These are phyloP conservation scores for Formicarius rufipectus DNA, from an alignment of 2,113 vertebrate genomes.

Conservation along the genomic window DNA sequence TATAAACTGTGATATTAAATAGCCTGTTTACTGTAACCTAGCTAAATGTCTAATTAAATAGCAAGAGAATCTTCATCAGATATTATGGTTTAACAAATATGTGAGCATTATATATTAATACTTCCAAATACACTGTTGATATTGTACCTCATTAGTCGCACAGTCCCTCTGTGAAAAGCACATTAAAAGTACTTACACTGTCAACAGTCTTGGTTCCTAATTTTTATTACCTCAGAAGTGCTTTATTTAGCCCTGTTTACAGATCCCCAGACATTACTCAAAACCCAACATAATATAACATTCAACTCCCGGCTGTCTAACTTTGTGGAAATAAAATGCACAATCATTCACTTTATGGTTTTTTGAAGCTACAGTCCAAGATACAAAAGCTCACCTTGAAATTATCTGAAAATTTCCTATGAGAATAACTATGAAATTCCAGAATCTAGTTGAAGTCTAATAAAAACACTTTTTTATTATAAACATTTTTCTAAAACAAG, in stretches of 20 bases:
- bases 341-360: neutral
- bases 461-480: neutral
- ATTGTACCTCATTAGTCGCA: constrained; percentile 18
- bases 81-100: neutral
- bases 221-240: neutral
- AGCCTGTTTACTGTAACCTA: neutral
- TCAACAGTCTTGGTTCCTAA: neutral
- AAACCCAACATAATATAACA: neutral
- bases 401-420: neutral
- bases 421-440: neutral
- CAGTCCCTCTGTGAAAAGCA: neutral
- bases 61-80: neutral
- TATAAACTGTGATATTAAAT: neutral
- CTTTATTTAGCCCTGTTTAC: neutral
- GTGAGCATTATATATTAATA: neutral
- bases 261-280: neutral
- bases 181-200: neutral
- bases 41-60: constrained; percentile 25
- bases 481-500: neutral
- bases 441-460: neutral
- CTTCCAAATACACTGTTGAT: neutral
- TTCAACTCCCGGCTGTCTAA: neutral
- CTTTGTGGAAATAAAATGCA: neutral
- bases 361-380: neutral
- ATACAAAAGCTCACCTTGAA: neutral